Base-by-base conservation (phyloP, 2,888 invertebrate species). In the Leucozona laternaria region DNA sequence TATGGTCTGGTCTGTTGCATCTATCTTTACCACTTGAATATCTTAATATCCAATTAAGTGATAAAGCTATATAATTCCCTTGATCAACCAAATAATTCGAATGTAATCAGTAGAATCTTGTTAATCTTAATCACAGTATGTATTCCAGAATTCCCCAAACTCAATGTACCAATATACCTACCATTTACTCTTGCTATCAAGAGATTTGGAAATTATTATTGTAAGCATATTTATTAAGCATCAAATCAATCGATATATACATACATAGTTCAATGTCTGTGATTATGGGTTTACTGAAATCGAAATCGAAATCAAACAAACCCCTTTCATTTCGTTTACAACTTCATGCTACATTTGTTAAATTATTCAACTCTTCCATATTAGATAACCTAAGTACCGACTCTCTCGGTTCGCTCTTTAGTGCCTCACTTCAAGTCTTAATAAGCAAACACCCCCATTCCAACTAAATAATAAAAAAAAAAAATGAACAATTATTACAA, bases 281-380 rank as follows among this genome's bases (percentile, higher is more conserved):
- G 45, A 22, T 48, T n/a, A n/a, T 71, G 71, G 28, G 20, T 11
- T 31, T 50, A 17, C 55, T 68, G 10, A 48, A 75, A 70, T 31
- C 7, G 37, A 11, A 37, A 37, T 70, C 45, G 34, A 76, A 45
- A 75, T 45, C 68, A 50, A 13, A 34, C 50, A 34, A 34, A 20
- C 58, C 40, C 50, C 43, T 48, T 50, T n/a, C 60, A 20, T 55
- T 15, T 13, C 48, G 15, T 50, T 53, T 68, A 31, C 17, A 53
- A 17, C 53, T 76, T 62, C 31, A 76, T 31, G 58, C 34, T 20
- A 66, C 64, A 73, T 55, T 77, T 77, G 70, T 55, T 76, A 22
- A 25, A 68, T 71, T 71, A 81, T 66, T 81, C 62, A 77, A 71
- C 71, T 70, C 43, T 58, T 43, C 58, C 25, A 70, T 43, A 50